These are phyloP conservation scores for Oscarella lobularis DNA, from an alignment of 37 sponge, comb jelly and placozoan species.

Conservation along the genomic window DNA sequence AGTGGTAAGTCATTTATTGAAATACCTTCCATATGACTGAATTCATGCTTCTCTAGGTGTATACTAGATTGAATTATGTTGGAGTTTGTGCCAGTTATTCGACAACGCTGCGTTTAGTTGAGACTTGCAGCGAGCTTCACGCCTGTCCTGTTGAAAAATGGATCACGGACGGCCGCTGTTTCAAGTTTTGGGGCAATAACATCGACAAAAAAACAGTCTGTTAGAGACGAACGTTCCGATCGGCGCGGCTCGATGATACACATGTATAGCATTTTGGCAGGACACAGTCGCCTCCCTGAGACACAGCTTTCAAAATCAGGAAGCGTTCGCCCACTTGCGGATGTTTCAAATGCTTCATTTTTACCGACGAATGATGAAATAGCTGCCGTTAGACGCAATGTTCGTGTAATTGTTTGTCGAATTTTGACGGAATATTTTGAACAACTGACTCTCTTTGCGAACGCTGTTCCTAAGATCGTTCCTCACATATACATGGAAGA, in stretches of 20 bases:
- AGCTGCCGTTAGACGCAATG: background rate
- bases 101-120: background rate
- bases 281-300: background rate
- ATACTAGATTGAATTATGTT: background rate
- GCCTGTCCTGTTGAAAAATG: conserved; percentile 7
- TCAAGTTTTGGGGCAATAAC: conserved; percentile 28
- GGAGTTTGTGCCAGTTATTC: background rate
- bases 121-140: background rate
- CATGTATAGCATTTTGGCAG: background rate
- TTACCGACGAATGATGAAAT: conserved; percentile 9
- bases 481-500: background rate
- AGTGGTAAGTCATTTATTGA: too few species aligned
- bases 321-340: background rate
- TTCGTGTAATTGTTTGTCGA: conserved; percentile 13
- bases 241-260: background rate
- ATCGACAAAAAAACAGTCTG: conserved; percentile 12
- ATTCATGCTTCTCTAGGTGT: too few species aligned
- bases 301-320: background rate
- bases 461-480: background rate
- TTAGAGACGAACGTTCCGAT: conserved; percentile 11
- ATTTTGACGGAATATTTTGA: conserved; percentile 16
- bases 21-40: too few species aligned
- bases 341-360: background rate
- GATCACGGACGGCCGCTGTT: conserved; percentile 5
- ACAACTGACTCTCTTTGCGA: background rate